Evolutionary conservation across 37 sponge, comb jelly and placozoan species (phyloP).

Genomic region (Haliclona indistincta): DNA sequence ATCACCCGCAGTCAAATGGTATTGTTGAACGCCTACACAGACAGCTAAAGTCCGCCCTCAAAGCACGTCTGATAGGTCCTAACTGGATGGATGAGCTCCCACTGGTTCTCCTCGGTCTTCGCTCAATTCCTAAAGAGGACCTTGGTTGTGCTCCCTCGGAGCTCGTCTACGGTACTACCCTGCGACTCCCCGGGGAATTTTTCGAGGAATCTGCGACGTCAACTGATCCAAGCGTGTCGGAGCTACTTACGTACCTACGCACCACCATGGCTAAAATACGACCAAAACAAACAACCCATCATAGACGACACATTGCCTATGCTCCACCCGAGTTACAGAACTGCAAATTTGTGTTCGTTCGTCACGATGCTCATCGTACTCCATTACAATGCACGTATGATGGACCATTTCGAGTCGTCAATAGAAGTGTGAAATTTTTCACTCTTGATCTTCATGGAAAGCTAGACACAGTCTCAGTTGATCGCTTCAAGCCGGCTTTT

Average conservation of each 20-base stretch:
- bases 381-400: conserved; percentile 32
- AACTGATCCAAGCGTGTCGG: too few species aligned
- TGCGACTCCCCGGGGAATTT: too few species aligned
- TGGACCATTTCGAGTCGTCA: conserved; percentile 11
- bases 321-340: conserved; percentile 16
- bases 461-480: conserved; percentile 13
- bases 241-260: too few species aligned
- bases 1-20: too few species aligned
- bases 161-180: too few species aligned
- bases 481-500: conserved; percentile 23
- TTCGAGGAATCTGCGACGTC: too few species aligned
- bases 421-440: background rate
- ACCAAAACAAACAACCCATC: conserved; percentile 18
- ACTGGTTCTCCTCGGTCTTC: too few species aligned
- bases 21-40: too few species aligned
- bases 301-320: background rate
- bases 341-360: conserved; percentile 23
- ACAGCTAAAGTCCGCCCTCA: too few species aligned
- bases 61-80: too few species aligned
- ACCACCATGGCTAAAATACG: too few species aligned
- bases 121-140: conserved; percentile 34
- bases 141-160: conserved; percentile 15
- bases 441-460: background rate
- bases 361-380: conserved; percentile 18
- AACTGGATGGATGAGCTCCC: too few species aligned